Percentiles rank a stretch among this genome's conserved stretches.
These are phyloP conservation scores for Poecilus cupreus DNA, from an alignment of 2,888 invertebrate species.

Conservation along the genomic window DNA sequence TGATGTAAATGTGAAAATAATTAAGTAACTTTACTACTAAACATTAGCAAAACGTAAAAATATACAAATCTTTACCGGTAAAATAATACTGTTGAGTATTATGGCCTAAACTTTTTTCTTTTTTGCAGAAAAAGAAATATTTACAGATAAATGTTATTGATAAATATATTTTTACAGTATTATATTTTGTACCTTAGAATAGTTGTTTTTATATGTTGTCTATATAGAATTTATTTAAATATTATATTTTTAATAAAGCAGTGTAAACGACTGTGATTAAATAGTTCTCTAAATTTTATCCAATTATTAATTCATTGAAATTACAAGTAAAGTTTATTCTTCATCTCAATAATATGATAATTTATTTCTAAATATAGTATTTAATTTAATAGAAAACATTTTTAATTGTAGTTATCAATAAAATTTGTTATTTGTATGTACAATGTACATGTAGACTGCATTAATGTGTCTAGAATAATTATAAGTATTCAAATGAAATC, in stretches of 20 bases:
- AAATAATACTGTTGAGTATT: not conserved
- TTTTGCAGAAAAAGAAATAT: not conserved
- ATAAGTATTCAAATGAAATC: no score
- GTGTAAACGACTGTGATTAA: not conserved
- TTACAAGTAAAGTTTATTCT: not conserved
- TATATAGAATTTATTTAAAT: not conserved
- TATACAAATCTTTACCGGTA: no score
- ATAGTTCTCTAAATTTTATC: no score
- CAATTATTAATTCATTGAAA: not conserved
- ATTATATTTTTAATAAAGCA: not conserved
- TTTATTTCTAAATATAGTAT: constrained; percentile 9
- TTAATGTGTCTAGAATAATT: not conserved
- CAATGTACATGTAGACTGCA: constrained; percentile 46
- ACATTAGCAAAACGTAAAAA: not conserved
- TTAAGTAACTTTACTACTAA: not conserved
- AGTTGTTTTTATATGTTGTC: constrained; percentile 5
- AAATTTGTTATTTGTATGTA: constrained; percentile 43
- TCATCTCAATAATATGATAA: not conserved
- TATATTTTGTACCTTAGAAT: constrained; percentile 11
- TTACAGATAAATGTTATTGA: not conserved
- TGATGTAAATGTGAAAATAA: constrained; percentile 5
- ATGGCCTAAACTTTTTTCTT: not conserved
- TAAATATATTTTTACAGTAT: constrained; percentile 20
- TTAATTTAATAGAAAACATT: not conserved
- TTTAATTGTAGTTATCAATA: not conserved